phyloP scores from a whole-genome alignment of 2,113 vertebrate genomes.

The Psilopsiagon aymara region DNA sequence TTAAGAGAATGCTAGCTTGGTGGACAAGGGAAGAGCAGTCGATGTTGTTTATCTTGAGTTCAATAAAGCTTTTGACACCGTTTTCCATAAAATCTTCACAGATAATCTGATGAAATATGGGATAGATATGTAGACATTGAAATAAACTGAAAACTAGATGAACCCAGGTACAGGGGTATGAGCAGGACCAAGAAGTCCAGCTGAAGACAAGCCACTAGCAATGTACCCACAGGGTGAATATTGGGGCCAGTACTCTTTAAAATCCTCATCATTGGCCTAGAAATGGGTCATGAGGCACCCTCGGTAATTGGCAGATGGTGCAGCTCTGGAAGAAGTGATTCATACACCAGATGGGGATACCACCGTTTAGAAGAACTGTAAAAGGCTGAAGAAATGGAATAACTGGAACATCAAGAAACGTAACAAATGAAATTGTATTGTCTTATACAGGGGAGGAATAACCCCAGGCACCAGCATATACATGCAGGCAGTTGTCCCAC shows the following conservation, averaged over 20 bases:
- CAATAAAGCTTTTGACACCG: not conserved
- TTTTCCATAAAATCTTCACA: not conserved
- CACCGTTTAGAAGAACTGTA: not conserved
- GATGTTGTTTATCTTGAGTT: not conserved
- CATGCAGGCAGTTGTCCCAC: accelerated
- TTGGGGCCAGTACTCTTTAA: accelerated
- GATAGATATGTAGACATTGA: not conserved
- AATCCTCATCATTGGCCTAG: not conserved
- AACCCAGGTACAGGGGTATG: not conserved
- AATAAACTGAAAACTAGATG: not conserved
- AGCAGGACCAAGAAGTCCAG: not conserved
- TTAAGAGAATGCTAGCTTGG: not conserved
- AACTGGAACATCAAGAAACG: not conserved
- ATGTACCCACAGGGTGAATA: accelerated
- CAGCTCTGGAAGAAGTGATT: not conserved
- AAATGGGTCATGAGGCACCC: not conserved
- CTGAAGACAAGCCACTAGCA: not conserved
- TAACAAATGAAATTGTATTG: not conserved
- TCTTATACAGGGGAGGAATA: not conserved
- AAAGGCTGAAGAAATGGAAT: not conserved
- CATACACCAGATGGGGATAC: not conserved
- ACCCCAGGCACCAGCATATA: not conserved
- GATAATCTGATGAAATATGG: not conserved
- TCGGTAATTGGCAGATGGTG: not conserved
- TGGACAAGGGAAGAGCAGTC: not conserved